Evolutionary conservation across 2,113 vertebrate species (phyloP).

Genomic region (Peromyscus polionotus): DNA sequence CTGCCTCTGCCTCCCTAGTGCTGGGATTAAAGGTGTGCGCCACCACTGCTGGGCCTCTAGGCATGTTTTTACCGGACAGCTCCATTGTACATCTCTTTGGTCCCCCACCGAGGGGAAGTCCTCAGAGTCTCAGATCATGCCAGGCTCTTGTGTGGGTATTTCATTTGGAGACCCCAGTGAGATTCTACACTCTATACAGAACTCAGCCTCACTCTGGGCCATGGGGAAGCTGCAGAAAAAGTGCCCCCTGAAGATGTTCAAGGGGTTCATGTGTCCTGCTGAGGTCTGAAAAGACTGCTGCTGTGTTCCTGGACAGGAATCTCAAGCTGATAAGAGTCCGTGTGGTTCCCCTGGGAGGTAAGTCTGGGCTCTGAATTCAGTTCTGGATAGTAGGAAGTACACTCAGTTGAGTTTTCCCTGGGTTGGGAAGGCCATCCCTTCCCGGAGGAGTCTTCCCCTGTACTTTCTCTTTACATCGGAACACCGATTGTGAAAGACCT

Average conservation of each 20-base stretch:
- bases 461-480: background rate
- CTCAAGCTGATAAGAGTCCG: background rate
- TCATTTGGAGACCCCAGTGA: background rate
- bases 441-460: background rate
- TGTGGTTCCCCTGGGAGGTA: background rate
- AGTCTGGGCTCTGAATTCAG: background rate
- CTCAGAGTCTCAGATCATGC: background rate
- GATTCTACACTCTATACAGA: background rate
- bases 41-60: background rate
- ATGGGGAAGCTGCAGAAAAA: background rate
- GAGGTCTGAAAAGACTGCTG: background rate
- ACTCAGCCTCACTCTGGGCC: background rate
- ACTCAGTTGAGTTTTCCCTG: background rate
- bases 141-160: background rate
- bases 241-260: background rate
- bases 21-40: too few species aligned
- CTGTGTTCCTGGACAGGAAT: background rate
- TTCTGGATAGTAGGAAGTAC: background rate
- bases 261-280: background rate
- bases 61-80: background rate
- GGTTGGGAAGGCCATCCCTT: background rate
- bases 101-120: background rate
- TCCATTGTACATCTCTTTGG: background rate
- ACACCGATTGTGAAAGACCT: background rate
- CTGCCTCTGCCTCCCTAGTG: too few species aligned